These are phyloP conservation scores for Drosophila subpulchrella DNA, from an alignment of 1,140 invertebrate species.

Conservation along the genomic window DNA sequence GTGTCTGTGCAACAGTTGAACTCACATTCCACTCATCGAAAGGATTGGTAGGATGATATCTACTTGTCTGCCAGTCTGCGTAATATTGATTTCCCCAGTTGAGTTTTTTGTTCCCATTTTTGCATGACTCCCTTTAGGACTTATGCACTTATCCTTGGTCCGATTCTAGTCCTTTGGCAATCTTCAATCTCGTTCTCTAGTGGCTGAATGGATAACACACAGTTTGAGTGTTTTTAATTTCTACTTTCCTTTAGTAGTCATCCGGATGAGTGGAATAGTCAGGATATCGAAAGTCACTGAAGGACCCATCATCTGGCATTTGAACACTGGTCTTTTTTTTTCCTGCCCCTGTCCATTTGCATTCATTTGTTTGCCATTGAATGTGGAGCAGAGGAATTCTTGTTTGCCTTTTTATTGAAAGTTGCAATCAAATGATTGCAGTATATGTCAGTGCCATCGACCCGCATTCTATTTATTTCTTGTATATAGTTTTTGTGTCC, in stretches of 20 bases:
- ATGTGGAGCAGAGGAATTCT: conserved; percentile 31
- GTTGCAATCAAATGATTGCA: conserved; percentile 38
- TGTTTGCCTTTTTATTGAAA: conserved; percentile 41
- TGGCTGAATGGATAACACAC: conserved; percentile 68
- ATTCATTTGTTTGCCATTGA: conserved; percentile 39
- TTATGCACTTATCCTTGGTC: conserved; percentile 34
- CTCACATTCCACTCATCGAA: conserved; percentile 30
- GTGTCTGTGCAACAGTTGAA: conserved; percentile 52
- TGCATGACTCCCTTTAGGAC: conserved; percentile 19
- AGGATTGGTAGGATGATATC: conserved; percentile 10
- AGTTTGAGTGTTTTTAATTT: conserved; percentile 78
- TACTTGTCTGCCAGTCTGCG: conserved; percentile 36
- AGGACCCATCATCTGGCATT: conserved; percentile 32
- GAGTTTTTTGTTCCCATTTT: neutral
- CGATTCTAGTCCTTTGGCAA: conserved; percentile 25
- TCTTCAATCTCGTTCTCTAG: conserved; percentile 45
- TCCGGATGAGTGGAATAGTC: conserved; percentile 52
- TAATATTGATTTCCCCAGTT: conserved; percentile 69
- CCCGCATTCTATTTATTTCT: conserved; percentile 35
- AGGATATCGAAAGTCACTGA: conserved; percentile 67
- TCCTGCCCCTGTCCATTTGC: conserved; percentile 22
- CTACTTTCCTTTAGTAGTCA: conserved; percentile 56
- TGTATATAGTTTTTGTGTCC: neutral
- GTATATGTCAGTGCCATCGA: conserved; percentile 36
- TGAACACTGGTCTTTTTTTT: conserved; percentile 21